phyloP scores from a whole-genome alignment of 2,113 vertebrate genomes.

The Xenopus borealis region DNA sequence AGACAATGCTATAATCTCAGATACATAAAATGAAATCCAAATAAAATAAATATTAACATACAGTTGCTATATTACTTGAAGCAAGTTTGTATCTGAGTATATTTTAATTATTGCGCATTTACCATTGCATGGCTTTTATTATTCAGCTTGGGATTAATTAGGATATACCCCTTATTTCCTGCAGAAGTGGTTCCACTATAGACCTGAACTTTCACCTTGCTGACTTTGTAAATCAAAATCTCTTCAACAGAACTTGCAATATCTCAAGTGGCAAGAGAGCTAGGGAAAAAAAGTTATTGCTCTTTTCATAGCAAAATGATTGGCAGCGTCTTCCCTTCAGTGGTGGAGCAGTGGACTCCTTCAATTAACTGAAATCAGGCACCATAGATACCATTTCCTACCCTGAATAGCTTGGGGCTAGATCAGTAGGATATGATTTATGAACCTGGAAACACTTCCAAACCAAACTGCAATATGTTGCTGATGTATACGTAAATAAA shows the following conservation, averaged over 20 bases:
- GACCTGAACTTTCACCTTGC: constrained; percentile 36
- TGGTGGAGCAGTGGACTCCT: background rate
- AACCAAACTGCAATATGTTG: background rate
- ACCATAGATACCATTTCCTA: background rate
- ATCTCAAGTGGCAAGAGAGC: constrained; percentile 31
- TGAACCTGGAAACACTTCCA: background rate
- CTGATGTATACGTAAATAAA: background rate
- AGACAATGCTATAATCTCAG: too few species aligned
- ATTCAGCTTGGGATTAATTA: constrained; percentile 29
- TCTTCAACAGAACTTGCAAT: constrained; percentile 32
- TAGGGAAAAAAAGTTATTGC: constrained; percentile 32
- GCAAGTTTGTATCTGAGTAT: too few species aligned
- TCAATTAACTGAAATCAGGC: constrained; percentile 19
- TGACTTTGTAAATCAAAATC: constrained; percentile 27
- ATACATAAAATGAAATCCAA: too few species aligned
- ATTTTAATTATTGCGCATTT: too few species aligned
- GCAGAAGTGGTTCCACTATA: constrained; percentile 6
- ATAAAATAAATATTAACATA: too few species aligned
- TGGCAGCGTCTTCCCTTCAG: constrained; percentile 29
- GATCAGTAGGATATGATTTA: background rate
- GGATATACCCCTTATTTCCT: background rate
- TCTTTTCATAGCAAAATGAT: constrained; percentile 41
- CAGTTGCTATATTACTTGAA: too few species aligned
- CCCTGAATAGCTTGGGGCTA: background rate
- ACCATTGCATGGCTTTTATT: background rate